These are phyloP conservation scores for Etia nguti DNA, from an alignment of 2,113 vertebrate species.

Conservation along the genomic window DNA sequence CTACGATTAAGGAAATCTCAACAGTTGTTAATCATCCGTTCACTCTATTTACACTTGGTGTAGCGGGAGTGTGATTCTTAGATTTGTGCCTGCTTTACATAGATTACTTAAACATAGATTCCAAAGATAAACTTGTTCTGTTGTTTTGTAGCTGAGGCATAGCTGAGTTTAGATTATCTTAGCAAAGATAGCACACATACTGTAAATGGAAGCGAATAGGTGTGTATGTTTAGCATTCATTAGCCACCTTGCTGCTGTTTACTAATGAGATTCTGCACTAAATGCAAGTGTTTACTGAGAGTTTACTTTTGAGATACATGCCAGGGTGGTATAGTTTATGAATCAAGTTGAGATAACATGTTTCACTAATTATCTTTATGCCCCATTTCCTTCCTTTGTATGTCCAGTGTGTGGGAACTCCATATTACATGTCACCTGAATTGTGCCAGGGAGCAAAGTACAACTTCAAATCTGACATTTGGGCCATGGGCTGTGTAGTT, in stretches of 20 bases:
- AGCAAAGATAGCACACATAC: neutral
- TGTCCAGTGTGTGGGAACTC: constrained; percentile 92
- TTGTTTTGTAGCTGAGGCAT: neutral
- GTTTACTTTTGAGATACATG: neutral
- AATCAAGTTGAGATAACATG: neutral
- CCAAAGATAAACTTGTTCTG: neutral
- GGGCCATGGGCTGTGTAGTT: constrained; percentile 95
- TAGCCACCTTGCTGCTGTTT: neutral
- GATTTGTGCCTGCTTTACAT: neutral
- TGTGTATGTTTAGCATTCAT: neutral
- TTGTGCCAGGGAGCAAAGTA: constrained; percentile 96
- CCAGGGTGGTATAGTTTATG: neutral
- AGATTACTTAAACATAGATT: neutral
- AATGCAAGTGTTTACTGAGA: neutral
- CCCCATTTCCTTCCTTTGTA: neutral
- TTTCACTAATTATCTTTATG: neutral
- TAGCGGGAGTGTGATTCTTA: neutral
- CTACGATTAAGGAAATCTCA: neutral
- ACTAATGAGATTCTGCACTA: neutral
- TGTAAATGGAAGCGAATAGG: neutral
- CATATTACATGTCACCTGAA: constrained; percentile 99
- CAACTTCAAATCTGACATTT: constrained; percentile 98
- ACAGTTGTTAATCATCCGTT: neutral
- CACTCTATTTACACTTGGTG: neutral
- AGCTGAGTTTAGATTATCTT: neutral